These are phyloP conservation scores for Scaptomyza tumidula DNA, from an alignment of 2,888 invertebrate species.

Conservation along the genomic window DNA sequence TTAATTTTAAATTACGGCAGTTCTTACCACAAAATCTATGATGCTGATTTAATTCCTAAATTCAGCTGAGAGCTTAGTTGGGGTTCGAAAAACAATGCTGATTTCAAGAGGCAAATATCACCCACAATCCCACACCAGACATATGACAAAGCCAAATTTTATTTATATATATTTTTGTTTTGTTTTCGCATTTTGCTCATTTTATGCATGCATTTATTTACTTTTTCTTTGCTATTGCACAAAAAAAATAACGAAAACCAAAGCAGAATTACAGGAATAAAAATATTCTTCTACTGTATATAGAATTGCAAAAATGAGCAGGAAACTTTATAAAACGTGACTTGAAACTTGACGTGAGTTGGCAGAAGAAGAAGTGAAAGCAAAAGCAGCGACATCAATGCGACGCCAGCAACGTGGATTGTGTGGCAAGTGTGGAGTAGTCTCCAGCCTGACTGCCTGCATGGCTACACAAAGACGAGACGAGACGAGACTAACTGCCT, in stretches of 20 bases:
- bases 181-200: conserved; percentile 23
- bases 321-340: conserved; percentile 74
- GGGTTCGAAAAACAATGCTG: background rate
- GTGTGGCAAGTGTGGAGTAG: conserved; percentile 8
- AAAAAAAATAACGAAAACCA: conserved; percentile 25
- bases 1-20: background rate
- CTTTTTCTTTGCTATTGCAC: conserved; percentile 7
- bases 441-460: conserved; percentile 44
- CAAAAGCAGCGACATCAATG: background rate
- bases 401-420: conserved; percentile 9
- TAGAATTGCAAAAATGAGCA: conserved; percentile 43
- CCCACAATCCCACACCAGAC: conserved; percentile 16
- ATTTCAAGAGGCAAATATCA: background rate
- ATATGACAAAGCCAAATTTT: conserved; percentile 30
- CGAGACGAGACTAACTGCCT: conserved; percentile 41
- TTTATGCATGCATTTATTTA: conserved; percentile 13
- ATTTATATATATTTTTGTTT: conserved; percentile 34
- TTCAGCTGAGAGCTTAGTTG: background rate
- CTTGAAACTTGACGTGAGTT: conserved; percentile 43
- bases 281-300: conserved; percentile 43
- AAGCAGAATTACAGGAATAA: conserved; percentile 40
- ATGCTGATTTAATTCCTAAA: background rate
- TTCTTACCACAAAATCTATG: background rate
- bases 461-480: conserved; percentile 16
- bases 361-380: background rate